Evolutionary conservation across 2,797 vertebrate genomes (phyloP), one percentile per base, ranked within the genome.

Genomic region (Syngnathus rostellatus): DNA sequence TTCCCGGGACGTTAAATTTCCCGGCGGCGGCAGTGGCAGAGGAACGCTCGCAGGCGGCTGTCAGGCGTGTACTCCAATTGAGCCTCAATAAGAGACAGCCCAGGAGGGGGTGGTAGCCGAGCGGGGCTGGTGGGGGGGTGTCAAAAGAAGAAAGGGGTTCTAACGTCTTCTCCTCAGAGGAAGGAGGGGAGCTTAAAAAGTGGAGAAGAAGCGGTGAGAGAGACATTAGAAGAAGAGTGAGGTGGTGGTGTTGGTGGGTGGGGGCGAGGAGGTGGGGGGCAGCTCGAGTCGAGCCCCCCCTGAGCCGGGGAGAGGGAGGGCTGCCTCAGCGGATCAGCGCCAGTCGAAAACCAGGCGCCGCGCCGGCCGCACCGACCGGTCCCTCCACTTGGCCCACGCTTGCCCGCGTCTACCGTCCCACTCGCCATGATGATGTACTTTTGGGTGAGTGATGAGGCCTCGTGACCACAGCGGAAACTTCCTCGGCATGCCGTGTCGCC

Each of bases 391-490:
- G 65, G 75, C 63, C 80, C 76, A 53, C 78, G 68, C 54, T 76
- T 37, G 71, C 77, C 69, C 69, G 62, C 77, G 64, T 71, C 78
- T 58, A 31, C 46, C 64, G 16, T 63, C 63, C 51, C 40, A 40
- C 78, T 80, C 75, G 79, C 83, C 81, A 91, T 88, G 87, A 91
- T 91, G 90, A 91, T 91, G 90, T 91, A 90, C 86, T 91, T 89
- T 75, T 90, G 90, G 90, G 89, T 91, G 81, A 90, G 90, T 90
- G 16, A 58, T 37, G 25, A 37, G 55, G 55, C 55, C 55, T 37
- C 23, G 71, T 71, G 79, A 74, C 72, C 73, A 21, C 23, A 53
- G 17, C 43, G 50, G 54, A 67, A 66, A 61, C 74, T 62, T 70
- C 74, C 70, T 75, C 80, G 72, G 75, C 72, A 72, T 81, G 79